These are phyloP conservation scores for Lasioglossum morio DNA, from an alignment of 2,888 invertebrate genomes.

Conservation along the genomic window DNA sequence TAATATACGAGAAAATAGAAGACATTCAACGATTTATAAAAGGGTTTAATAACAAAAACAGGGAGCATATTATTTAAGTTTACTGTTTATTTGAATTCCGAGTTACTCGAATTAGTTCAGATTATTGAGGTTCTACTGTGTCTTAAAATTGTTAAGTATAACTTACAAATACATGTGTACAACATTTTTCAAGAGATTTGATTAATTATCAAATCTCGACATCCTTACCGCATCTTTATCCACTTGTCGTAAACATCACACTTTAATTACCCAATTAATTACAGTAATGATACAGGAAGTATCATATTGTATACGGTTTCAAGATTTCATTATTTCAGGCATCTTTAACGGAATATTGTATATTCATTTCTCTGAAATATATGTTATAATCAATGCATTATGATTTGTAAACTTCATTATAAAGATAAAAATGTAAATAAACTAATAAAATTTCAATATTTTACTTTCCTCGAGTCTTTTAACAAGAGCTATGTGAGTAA, in stretches of 20 bases:
- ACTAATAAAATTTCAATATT: slow-evolving; percentile 26
- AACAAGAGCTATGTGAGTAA: neutral
- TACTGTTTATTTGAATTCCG: neutral
- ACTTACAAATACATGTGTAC: neutral
- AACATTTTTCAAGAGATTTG: neutral
- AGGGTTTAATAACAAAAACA: neutral
- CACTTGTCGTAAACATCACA: neutral
- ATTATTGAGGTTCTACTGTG: slow-evolving; percentile 19
- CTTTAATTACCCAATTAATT: neutral
- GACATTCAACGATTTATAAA: neutral
- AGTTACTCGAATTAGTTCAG: neutral
- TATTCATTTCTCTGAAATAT: slow-evolving; percentile 22
- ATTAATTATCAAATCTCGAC: neutral
- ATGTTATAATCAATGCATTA: slow-evolving; percentile 26
- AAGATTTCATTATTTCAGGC: slow-evolving; percentile 14
- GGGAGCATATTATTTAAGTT: neutral
- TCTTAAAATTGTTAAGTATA: neutral
- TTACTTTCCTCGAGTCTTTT: neutral
- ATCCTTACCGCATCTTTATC: neutral
- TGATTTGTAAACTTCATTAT: slow-evolving; percentile 25
- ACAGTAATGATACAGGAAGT: neutral
- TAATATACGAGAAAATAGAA: neutral
- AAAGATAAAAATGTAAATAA: slow-evolving; percentile 31
- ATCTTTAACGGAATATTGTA: slow-evolving; percentile 20
- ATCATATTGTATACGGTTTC: neutral